Evolutionary conservation across 2,113 vertebrate species (phyloP).

Genomic region (Sinocyclocheilus rhinocerous): DNA sequence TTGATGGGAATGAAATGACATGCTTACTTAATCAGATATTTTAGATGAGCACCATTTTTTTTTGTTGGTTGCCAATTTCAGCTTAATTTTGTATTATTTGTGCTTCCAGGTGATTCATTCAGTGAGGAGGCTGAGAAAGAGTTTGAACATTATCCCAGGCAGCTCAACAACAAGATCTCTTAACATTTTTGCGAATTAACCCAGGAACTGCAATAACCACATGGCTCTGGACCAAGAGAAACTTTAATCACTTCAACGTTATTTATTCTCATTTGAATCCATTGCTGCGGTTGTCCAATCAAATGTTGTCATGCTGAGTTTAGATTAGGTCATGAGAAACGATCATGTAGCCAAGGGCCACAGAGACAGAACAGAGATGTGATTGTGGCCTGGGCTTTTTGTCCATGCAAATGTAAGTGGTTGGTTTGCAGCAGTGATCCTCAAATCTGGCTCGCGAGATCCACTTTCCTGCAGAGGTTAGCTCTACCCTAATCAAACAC

Average conservation of each 20-base stretch:
- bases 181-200: slow-evolving; percentile 64
- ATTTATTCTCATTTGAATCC: neutral
- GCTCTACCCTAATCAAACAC: too few relatives aligned
- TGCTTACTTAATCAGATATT: neutral
- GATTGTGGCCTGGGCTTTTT: slow-evolving; percentile 16
- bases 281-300: neutral
- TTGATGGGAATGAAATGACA: neutral
- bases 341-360: neutral
- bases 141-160: slow-evolving; percentile 93
- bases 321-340: slow-evolving; percentile 1
- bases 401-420: slow-evolving; percentile 20
- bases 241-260: neutral
- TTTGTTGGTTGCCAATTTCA: neutral
- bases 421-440: neutral
- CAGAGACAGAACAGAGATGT: neutral
- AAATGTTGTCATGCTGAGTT: neutral
- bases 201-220: neutral
- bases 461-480: too few relatives aligned
- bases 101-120: slow-evolving; percentile 85
- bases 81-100: neutral
- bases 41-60: neutral
- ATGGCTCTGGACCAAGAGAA: slow-evolving; percentile 5
- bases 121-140: slow-evolving; percentile 90
- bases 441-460: too few relatives aligned
- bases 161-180: slow-evolving; percentile 90